Conservation (phyloP, 2,888 invertebrate genomes). For the Escarpia spicata region DNA sequence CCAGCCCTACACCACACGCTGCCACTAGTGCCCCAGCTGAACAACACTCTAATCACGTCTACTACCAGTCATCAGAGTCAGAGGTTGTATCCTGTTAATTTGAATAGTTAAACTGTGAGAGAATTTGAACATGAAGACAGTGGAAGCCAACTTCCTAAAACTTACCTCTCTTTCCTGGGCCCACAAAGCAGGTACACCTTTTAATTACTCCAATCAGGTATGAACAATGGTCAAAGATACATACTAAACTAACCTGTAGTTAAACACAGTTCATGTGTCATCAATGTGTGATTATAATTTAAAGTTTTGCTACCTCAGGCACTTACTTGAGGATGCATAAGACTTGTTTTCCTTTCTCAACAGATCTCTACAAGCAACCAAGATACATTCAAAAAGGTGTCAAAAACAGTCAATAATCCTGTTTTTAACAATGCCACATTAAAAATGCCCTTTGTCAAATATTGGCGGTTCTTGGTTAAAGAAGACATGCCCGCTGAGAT, state of each 20-base stretch:
- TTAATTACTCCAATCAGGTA: background rate
- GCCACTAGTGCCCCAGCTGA: too few relatives aligned
- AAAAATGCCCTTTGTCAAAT: conserved; percentile 2
- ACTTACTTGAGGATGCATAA: background rate
- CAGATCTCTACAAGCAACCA: conserved; percentile 33
- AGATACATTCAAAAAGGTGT: background rate
- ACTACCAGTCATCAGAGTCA: too few relatives aligned
- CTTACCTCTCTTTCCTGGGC: background rate
- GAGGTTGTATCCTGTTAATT: background rate
- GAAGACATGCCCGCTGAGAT: too few relatives aligned
- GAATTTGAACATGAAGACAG: background rate
- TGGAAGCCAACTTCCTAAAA: background rate
- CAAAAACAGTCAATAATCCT: conserved; percentile 17
- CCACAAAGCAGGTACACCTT: background rate
- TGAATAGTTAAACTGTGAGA: background rate
- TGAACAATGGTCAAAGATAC: background rate
- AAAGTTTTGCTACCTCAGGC: background rate
- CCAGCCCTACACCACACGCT: too few relatives aligned
- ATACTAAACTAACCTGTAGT: background rate
- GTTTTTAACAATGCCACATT: background rate
- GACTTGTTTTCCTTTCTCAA: conserved; percentile 32
- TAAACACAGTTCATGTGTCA: background rate
- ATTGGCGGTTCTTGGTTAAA: background rate
- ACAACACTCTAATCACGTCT: background rate
- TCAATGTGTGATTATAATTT: background rate